phyloP scores from a whole-genome alignment of 64 coral and sea anemone species.

The Actinia tenebrosa region DNA sequence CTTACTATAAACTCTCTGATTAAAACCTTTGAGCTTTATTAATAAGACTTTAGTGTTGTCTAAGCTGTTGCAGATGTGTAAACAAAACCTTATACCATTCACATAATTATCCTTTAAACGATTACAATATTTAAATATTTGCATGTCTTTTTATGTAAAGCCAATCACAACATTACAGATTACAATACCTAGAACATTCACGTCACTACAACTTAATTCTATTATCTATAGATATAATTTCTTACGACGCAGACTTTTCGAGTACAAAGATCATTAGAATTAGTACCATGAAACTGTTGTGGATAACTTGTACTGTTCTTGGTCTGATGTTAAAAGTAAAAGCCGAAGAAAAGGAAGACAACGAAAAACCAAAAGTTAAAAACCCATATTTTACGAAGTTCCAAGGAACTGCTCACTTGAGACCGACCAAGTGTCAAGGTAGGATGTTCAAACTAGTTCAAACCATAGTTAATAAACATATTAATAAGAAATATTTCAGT shows the following conservation, averaged over 20 bases:
- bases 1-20: too few relatives aligned
- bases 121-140: not conserved
- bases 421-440: slow-evolving; percentile 65
- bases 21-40: too few relatives aligned
- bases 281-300: not conserved
- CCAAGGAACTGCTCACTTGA: slow-evolving; percentile 10
- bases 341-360: not conserved
- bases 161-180: slow-evolving; percentile 15
- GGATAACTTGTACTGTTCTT: not conserved
- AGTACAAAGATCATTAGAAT: not conserved
- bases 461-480: too few relatives aligned
- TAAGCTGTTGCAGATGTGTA: not conserved
- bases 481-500: too few relatives aligned
- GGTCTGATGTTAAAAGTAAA: not conserved
- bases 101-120: not conserved
- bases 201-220: not conserved
- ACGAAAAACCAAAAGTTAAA: not conserved
- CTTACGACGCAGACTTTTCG: too few relatives aligned
- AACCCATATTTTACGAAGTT: slow-evolving; percentile 65
- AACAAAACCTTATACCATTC: not conserved
- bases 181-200: not conserved
- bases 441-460: not conserved
- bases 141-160: not conserved
- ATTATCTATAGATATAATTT: too few relatives aligned
- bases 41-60: not conserved